Conservation (phyloP, 2,113 vertebrate genomes). For the Bufo gargarizans region DNA sequence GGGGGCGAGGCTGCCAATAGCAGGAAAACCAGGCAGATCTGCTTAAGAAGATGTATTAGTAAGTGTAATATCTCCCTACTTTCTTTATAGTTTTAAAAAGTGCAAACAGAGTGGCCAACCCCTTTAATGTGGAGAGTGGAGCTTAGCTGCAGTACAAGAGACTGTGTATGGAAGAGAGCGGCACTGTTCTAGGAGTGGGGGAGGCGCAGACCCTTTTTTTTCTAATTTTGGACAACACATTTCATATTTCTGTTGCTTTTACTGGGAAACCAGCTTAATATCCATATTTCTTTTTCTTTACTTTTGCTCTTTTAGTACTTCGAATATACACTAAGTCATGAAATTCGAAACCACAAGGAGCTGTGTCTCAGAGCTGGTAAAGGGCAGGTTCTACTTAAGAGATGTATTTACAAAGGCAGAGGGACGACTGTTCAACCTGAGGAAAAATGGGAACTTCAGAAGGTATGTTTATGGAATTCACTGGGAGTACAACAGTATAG, state of each 20-base stretch:
- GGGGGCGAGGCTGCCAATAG: no score
- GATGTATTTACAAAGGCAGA: slow-evolving; percentile 85
- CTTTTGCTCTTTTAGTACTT: slow-evolving; percentile 80
- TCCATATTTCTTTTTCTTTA: background rate
- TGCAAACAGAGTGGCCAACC: no score
- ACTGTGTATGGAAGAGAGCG: no score
- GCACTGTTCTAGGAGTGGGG: no score
- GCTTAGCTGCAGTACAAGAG: no score
- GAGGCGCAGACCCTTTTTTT: background rate
- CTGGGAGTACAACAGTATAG: no score
- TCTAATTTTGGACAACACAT: background rate
- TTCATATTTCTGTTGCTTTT: background rate
- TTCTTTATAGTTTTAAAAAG: no score
- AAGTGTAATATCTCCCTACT: no score
- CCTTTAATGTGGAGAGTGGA: no score
- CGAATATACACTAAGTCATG: slow-evolving; percentile 86
- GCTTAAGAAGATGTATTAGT: no score
- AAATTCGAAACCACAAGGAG: slow-evolving; percentile 95
- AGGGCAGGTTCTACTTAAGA: slow-evolving; percentile 77
- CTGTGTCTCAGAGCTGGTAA: slow-evolving; percentile 84
- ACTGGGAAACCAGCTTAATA: background rate
- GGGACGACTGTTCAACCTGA: slow-evolving; percentile 74
- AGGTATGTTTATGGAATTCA: slow-evolving; percentile 74
- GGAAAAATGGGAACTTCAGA: slow-evolving; percentile 88
- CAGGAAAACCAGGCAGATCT: no score